Evolutionary conservation across 2,113 vertebrate genomes (phyloP), one percentile per base, ranked within the genome.

Genomic region (Rhea pennata): DNA sequence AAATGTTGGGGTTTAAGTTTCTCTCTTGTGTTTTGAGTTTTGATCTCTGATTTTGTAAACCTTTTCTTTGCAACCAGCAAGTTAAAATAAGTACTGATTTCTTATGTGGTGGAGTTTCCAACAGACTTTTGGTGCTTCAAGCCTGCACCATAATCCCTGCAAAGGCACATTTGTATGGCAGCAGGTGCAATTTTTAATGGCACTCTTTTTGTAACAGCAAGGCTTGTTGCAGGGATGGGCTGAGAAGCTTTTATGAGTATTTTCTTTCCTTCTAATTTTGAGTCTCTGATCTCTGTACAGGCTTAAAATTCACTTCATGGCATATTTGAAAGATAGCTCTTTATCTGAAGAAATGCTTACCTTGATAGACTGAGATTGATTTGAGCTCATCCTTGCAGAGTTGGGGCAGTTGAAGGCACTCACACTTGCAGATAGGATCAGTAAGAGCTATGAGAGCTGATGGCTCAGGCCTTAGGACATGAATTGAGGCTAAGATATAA

Each of bases 121-220:
- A 0, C 21, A 23, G 54, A 48, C 24, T 48, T 42, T 62, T 66
- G 59, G 44, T 33, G 2, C 46, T 22, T 67, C 53, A 56, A 42
- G 3, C 51, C 59, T 26, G 13, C 0, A 1, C 44, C 8, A 0
- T 27, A 6, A 44, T 26, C 42, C 29, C 53, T 11, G 2, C 46
- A 54, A 44, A 85, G 42, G 13, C 51, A 13, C 29, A 0, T 46
- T 39, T 44, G 10, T 26, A 5, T 2, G 2, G 15, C 51, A 51
- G 22, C 17, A 46, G 29, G 10, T 14, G 15, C 21, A 3, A 9
- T 50, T 3, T 23, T 2, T 8, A 9, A 17, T 22, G 58, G 48
- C 10, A 3, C 8, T 42, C 11, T 9, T 36, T 39, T 53, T 27
- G 19, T 15, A 33, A 20, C 12, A 23, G 42, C 82, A 75, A 40